Conservation (phyloP, 2,113 vertebrate genomes). For the Xiphorhynchus elegans region DNA sequence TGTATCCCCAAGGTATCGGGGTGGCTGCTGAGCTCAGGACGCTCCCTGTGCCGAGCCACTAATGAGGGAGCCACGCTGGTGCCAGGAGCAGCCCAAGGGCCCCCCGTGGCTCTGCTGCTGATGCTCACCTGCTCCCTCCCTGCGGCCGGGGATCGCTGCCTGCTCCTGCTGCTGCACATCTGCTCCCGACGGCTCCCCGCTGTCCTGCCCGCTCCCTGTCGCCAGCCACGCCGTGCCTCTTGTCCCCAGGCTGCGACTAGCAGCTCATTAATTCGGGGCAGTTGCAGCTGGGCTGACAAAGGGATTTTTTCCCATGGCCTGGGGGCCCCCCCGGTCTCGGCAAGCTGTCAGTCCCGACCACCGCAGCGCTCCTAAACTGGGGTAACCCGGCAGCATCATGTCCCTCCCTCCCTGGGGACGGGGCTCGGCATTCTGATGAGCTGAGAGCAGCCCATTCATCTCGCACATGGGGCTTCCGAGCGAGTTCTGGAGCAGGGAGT, state of each 20-base stretch:
- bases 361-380: rapidly evolving
- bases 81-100: not conserved
- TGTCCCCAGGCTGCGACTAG: not conserved
- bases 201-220: not conserved
- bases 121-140: slow-evolving; percentile 27
- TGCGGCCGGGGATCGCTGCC: not conserved
- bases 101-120: not conserved
- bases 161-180: not conserved
- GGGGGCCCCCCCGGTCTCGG: not conserved
- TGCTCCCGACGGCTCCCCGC: not conserved
- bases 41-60: rapidly evolving
- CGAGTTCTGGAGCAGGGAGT: not conserved
- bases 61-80: not conserved
- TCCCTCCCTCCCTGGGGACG: not conserved
- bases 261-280: not conserved
- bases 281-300: slow-evolving; percentile 25
- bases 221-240: not conserved
- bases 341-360: not conserved
- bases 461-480: not conserved
- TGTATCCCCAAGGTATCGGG: rapidly evolving
- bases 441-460: not conserved
- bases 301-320: not conserved
- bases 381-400: not conserved
- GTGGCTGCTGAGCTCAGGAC: rapidly evolving
- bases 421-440: not conserved